Evolutionary conservation across 2,888 invertebrate species (phyloP).

Genomic region (Exocentrus adspersus): DNA sequence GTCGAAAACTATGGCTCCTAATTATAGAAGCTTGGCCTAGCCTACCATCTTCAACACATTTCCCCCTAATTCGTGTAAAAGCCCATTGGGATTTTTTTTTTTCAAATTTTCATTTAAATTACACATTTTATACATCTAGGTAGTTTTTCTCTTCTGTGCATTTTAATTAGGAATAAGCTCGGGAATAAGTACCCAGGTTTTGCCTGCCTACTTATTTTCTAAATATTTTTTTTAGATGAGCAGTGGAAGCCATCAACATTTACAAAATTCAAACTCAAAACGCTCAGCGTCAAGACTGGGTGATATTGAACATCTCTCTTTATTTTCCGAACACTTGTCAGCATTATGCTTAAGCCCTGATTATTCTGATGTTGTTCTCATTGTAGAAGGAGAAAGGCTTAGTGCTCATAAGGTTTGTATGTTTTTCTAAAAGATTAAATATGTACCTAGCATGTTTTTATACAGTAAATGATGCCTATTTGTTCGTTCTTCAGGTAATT

Average conservation of each 20-base stretch:
- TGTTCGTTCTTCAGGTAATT: constrained; percentile 75
- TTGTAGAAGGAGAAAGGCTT: constrained; percentile 81
- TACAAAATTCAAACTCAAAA: constrained; percentile 52
- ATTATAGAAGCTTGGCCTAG: too few species aligned
- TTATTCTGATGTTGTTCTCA: constrained; percentile 89
- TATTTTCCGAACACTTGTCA: constrained; percentile 87
- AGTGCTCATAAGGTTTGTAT: constrained; percentile 72
- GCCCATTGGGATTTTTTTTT: too few species aligned
- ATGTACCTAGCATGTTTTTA: too few species aligned
- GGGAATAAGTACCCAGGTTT: too few species aligned
- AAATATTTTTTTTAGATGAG: constrained; percentile 49
- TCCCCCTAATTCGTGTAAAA: too few species aligned
- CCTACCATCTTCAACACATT: too few species aligned
- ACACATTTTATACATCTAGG: too few species aligned
- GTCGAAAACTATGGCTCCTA: too few species aligned
- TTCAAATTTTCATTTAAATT: too few species aligned
- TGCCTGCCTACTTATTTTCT: too few species aligned
- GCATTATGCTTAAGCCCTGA: constrained; percentile 86
- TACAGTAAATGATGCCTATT: constrained; percentile 14
- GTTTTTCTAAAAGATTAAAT: background rate
- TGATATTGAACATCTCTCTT: constrained; percentile 74
- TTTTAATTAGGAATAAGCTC: too few species aligned
- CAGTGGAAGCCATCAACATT: constrained; percentile 59
- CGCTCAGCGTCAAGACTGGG: constrained; percentile 61
- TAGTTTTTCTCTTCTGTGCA: too few species aligned